Evolutionary conservation across 2,888 invertebrate genomes (phyloP).

Genomic region (Drosophila pseudotakahashii): DNA sequence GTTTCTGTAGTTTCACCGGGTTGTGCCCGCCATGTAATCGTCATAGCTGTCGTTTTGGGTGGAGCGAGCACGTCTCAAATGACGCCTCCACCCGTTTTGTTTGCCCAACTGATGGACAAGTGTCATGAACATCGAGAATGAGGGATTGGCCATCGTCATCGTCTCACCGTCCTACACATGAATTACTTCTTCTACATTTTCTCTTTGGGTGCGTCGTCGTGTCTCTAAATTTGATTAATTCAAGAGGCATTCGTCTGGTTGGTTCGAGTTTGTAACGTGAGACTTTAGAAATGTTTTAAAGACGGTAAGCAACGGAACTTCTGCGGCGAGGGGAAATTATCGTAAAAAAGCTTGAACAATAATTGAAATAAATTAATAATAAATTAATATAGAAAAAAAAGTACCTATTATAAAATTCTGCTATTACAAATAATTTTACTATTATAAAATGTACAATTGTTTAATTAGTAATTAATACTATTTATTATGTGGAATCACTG

Average conservation of each 20-base stretch:
- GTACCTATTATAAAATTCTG: no score
- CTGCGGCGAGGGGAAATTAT: no score
- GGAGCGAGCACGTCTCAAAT: constrained; percentile 73
- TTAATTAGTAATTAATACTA: no score
- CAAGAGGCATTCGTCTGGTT: constrained; percentile 45
- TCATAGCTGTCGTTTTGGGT: constrained; percentile 32
- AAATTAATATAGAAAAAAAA: no score
- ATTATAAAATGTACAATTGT: no score
- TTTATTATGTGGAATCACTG: no score
- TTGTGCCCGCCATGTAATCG: constrained; percentile 34
- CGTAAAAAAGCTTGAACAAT: no score
- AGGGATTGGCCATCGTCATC: constrained; percentile 59
- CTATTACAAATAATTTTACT: no score
- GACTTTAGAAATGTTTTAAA: constrained; percentile 6
- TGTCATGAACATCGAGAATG: constrained; percentile 59
- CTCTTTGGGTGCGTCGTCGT: constrained; percentile 59
- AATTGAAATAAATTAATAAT: no score
- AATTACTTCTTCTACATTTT: constrained; percentile 21
- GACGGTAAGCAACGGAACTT: not conserved
- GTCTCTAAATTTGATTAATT: constrained; percentile 72
- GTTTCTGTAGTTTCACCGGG: constrained; percentile 17
- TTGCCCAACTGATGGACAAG: constrained; percentile 73
- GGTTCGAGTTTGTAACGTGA: constrained; percentile 40
- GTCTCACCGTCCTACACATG: constrained; percentile 5
- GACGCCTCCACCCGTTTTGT: constrained; percentile 68